Percentiles rank a stretch among this genome's conserved stretches.
Conservation (phyloP, 1,140 invertebrate species). For the Calephelis nemesis region DNA sequence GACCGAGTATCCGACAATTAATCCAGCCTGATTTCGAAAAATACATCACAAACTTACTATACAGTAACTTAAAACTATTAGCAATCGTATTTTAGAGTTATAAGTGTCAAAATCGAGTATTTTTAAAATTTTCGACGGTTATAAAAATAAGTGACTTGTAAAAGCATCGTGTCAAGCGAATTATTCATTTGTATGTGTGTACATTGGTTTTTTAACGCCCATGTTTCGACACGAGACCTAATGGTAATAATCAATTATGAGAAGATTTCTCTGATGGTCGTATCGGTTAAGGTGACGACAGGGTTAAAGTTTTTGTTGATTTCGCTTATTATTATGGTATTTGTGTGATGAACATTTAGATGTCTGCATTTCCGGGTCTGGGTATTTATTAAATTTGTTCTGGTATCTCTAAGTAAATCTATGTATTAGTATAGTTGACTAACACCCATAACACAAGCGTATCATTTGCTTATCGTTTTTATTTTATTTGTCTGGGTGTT, state of each 20-base stretch:
- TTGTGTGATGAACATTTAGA: no score
- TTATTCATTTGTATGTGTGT: slow-evolving; percentile 51
- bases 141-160: slow-evolving; percentile 37
- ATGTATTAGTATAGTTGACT: no score
- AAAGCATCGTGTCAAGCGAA: slow-evolving; percentile 41
- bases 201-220: slow-evolving; percentile 48
- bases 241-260: slow-evolving; percentile 64
- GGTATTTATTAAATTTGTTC: no score
- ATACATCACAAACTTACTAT: slow-evolving; percentile 29
- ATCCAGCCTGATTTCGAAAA: slow-evolving; percentile 57
- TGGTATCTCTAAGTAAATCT: no score
- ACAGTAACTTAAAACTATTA: not conserved
- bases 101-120: slow-evolving; percentile 24
- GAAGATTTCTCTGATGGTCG: slow-evolving; percentile 33
- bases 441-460: no score
- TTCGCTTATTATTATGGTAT: no score
- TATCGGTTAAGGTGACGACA: slow-evolving; percentile 35
- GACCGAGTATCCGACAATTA: slow-evolving; percentile 51
- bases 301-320: slow-evolving; percentile 32
- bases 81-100: slow-evolving; percentile 4
- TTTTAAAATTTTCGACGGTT: slow-evolving; percentile 13
- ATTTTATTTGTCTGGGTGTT: no score
- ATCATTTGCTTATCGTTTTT: no score
- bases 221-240: slow-evolving; percentile 58
- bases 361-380: no score